Evolutionary conservation across 2,888 invertebrate genomes (phyloP).

Genomic region (Orthosia cruda): DNA sequence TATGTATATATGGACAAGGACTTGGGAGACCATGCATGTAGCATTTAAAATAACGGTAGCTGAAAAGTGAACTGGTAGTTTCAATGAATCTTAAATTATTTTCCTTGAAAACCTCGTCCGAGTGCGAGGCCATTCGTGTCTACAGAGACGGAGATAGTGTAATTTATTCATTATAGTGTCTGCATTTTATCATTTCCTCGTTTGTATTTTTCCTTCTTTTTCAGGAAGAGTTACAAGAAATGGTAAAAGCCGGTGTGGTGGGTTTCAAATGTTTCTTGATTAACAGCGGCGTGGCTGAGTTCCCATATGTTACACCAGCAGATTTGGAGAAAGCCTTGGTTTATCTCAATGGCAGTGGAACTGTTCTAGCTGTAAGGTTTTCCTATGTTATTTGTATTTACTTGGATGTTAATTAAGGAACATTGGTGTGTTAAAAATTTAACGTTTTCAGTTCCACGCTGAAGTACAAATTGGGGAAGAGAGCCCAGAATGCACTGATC

Average conservation of each 20-base stretch:
- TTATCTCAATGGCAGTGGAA: slow-evolving; percentile 91
- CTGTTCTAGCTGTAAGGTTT: slow-evolving; percentile 92
- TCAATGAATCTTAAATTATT: slow-evolving; percentile 15
- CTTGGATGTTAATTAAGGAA: background rate
- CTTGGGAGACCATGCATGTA: background rate
- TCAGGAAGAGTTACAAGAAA: slow-evolving; percentile 89
- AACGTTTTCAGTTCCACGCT: slow-evolving; percentile 92
- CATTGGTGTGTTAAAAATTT: background rate
- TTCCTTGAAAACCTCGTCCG: slow-evolving; percentile 34
- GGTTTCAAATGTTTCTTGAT: slow-evolving; percentile 94
- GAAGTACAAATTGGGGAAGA: slow-evolving; percentile 87
- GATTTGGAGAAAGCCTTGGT: slow-evolving; percentile 91
- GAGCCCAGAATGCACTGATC: slow-evolving; percentile 63
- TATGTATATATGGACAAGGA: background rate
- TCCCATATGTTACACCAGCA: slow-evolving; percentile 91
- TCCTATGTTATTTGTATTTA: background rate
- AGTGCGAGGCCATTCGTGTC: slow-evolving; percentile 5
- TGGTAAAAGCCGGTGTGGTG: slow-evolving; percentile 93
- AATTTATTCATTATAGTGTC: background rate
- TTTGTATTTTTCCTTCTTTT: slow-evolving; percentile 35
- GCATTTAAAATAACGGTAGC: background rate
- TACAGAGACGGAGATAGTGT: background rate
- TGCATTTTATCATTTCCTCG: slow-evolving; percentile 11
- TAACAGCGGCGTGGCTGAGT: slow-evolving; percentile 93
- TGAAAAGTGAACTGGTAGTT: slow-evolving; percentile 19